Evolutionary conservation across 1,140 invertebrate genomes (phyloP), one percentile per base, ranked within the genome.

Genomic region (Aleiodes sp.): DNA sequence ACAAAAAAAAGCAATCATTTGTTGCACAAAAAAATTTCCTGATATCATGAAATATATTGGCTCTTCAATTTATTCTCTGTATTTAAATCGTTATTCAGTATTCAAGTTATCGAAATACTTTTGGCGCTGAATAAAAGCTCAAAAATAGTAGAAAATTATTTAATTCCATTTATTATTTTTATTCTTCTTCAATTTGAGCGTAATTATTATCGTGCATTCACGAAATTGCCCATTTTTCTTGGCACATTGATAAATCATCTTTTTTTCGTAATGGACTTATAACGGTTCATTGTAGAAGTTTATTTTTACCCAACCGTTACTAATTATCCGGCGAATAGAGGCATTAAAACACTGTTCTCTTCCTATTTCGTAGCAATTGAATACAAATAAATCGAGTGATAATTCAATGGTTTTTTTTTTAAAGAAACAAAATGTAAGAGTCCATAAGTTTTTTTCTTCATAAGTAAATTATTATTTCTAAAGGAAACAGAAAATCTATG

Each of bases 401-500:
- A n/a, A n/a, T n/a, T n/a, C 46, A 52, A 24, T 52, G 46, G 46
- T 10, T 52, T 21, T 52, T 24, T 8, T 6, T 52, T 52, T 24
- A 24, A 21, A 52, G 21, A 24, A 21, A 24, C 1, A 35, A 35
- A 35, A 6, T 4, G 21, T 24, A 9, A 52, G 19, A 52, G 26
- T 41, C n/a, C 39, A 8, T 21, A 52, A n/a, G n/a, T n/a, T n/a
- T n/a, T n/a, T n/a, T 16, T 16, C 39, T 16, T 16, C 39, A 12
- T 43, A 24, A 52, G 16, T 21, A 52, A 52, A 10, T 52, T 52
- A 52, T 52, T 52, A 52, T 21, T 52, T n/a, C n/a, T n/a, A n/a
- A n/a, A 52, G 46, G 26, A 21, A 52, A 52, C 14, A 24, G 46
- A 52, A n/a, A n/a, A 52, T 52, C 46, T 52, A 52, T 52, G 46